Conservation (phyloP, 2,113 vertebrate species). For the Lasiurus cinereus region DNA sequence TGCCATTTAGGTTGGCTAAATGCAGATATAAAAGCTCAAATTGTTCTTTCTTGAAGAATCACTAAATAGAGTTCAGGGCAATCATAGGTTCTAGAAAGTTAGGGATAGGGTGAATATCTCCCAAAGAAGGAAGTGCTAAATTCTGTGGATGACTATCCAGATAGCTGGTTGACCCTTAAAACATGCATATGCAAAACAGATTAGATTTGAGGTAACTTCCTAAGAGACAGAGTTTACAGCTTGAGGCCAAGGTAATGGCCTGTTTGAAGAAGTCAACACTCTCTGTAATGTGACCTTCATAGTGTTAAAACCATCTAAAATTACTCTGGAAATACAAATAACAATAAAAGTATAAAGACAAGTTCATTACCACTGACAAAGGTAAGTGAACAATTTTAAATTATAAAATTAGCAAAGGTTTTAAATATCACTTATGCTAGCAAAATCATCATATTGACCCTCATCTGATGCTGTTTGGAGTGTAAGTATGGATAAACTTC, state of each 20-base stretch:
- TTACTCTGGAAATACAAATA: not conserved
- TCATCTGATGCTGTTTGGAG: not conserved
- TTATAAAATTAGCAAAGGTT: not conserved
- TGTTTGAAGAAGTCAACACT: not conserved
- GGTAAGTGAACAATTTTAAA: not conserved
- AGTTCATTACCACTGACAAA: not conserved
- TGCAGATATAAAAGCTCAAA: not conserved
- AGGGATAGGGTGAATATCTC: not conserved
- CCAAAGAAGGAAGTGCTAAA: not conserved
- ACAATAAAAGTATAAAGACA: not conserved
- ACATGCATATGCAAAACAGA: not conserved
- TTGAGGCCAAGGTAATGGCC: not conserved
- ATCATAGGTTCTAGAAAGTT: not conserved
- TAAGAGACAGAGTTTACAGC: constrained; percentile 5
- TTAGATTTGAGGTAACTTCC: not conserved
- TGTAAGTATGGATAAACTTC: not conserved
- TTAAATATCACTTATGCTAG: not conserved
- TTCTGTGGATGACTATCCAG: not conserved
- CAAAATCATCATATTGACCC: not conserved
- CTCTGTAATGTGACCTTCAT: not conserved
- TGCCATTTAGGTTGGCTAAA: not conserved
- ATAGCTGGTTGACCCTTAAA: not conserved
- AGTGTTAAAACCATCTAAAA: not conserved
- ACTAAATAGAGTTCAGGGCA: not conserved
- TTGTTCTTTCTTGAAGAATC: constrained; percentile 3